Base-by-base conservation (phyloP, 2,113 vertebrate genomes). In the Turnix velox region DNA sequence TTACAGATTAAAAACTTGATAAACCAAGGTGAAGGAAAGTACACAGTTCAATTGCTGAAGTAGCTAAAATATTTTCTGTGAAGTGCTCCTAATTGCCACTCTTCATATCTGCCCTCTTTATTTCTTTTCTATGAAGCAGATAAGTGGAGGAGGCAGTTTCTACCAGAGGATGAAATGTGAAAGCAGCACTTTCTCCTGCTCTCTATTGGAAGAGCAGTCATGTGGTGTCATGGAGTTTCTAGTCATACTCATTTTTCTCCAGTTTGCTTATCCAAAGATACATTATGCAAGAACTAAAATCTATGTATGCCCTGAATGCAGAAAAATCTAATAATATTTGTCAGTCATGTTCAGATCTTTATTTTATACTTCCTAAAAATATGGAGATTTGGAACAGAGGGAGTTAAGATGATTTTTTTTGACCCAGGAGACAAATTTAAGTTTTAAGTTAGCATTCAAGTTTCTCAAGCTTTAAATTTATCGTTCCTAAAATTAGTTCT, bases 61-160 rank as follows among this genome's bases (percentile, higher is more conserved):
- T 33, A 88, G 18, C 28, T 80, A 19, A 49, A 54, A 42, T 80
- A 54, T n/a, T 66, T 90, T 75, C 23, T 10, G 4, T 57, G 45
- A 62, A 39, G 57, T 62, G 25, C 11, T 15, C 1, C 4, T n/a
- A n/a, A 31, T 49, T 30, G 30, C 5, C 13, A 14, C 4, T 6
- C 1, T 5, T 3, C 6, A 2, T 40, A 59, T 75, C 40, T 71
- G 14, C 9, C 16, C 18, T 10, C 76, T 91, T 65, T 61, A 54
- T 76, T 68, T 87, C 19, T 82, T 69, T 12, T 91, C 12, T 22
- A 46, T 10, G n/a, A 65, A 20, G 27, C 5, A 51, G 18, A n/a
- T 54, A 18, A 91, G 4, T 52, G 23, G 73, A 66, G 63, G 18
- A 69, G 7, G 9, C 1, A 2, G n/a, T 40, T 59, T 0, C 0